Base-by-base conservation (phyloP, 2,888 invertebrate species). In the Arrhopalites spinosus region DNA sequence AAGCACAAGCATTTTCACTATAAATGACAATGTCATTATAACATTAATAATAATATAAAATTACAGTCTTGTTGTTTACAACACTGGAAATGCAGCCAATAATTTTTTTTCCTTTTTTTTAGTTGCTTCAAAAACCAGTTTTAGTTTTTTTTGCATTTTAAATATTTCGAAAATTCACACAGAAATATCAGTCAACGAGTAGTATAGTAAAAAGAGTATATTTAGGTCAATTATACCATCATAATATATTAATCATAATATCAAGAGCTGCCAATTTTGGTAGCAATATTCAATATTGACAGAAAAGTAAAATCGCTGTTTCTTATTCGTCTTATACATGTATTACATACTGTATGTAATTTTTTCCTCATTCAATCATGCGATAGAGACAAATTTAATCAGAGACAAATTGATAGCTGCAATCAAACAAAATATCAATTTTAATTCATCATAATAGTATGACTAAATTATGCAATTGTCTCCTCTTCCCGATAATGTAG, bases 61-160 rank as follows among this genome's bases (percentile, higher is more conserved):
- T 68, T 68, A 23, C 67, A 68, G 67, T 68, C 67, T 68, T 68
- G 47, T 45, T 45, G 20, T 68, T 68, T 45, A 68, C 23, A 68
- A 68, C 17, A 45, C 27, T 45, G 25, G 25, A 17, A 68, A 68
- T 47, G 45, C 47, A 68, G 67, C 23, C 45, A 13, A 68, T n/a
- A n/a, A n/a, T n/a, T 20, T 25, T 11, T 23, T 20, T 36, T 36
- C 11, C 36, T 36, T 3, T 36, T 7, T 36, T 36, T 11, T 36
- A 7, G 3, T 36, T 36, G 36, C 36, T 36, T 36, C 36, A 36
- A 11, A 36, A 36, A 36, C 3, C 3, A 36, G 11, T 3, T 11
- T 36, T 36, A n/a, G n/a, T n/a, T n/a, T n/a, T n/a, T n/a, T n/a
- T n/a, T n/a, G n/a, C n/a, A n/a, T 36, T 36, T 36, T 11, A 36